phyloP scores from a whole-genome alignment of 2,797 vertebrate species.

The Smutsia temminckii region DNA sequence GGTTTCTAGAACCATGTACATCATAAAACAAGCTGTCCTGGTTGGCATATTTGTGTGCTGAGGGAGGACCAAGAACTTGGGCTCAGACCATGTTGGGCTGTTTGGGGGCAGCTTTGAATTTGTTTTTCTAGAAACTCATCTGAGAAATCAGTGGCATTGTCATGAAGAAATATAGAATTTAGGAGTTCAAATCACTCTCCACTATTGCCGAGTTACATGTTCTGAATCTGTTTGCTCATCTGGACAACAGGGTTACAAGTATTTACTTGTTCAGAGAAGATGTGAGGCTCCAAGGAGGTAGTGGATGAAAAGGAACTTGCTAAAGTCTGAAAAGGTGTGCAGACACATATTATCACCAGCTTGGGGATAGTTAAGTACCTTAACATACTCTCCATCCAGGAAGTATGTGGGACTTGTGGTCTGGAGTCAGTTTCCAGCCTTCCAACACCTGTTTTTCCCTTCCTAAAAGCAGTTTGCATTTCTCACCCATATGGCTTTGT shows the following conservation, averaged over 20 bases:
- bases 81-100: not conserved
- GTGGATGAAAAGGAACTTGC: not conserved
- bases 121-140: conserved; percentile 4
- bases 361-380: not conserved
- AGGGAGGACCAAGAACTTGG: not conserved
- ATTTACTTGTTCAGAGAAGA: not conserved
- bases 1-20: not conserved
- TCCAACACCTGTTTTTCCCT: not conserved
- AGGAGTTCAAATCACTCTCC: not conserved
- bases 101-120: not conserved
- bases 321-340: not conserved
- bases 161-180: not conserved
- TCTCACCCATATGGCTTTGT: not conserved
- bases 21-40: too few species aligned
- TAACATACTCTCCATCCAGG: not conserved
- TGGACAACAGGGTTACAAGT: not conserved
- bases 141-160: not conserved
- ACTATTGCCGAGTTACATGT: too few species aligned
- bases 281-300: not conserved
- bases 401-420: not conserved
- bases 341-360: not conserved
- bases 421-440: not conserved
- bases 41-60: not conserved
- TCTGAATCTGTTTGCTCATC: not conserved
- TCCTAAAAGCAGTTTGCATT: not conserved